These are phyloP conservation scores for Apus apus DNA, from an alignment of 2,113 vertebrate genomes.

Conservation along the genomic window DNA sequence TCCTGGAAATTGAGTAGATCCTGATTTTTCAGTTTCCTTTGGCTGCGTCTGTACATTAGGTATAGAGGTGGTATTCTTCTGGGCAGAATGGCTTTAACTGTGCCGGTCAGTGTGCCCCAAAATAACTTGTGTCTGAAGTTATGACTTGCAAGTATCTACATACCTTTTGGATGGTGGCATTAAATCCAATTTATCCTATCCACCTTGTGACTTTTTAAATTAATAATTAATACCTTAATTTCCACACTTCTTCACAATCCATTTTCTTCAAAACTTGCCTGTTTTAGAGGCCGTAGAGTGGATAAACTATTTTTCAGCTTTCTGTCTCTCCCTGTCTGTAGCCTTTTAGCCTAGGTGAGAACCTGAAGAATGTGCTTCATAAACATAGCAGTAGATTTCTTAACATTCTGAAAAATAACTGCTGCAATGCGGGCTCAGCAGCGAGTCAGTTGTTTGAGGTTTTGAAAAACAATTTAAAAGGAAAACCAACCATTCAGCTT, in stretches of 20 bases:
- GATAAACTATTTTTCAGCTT: neutral
- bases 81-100: neutral
- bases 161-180: neutral
- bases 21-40: neutral
- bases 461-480: slow-evolving; percentile 1
- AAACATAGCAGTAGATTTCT: slow-evolving; percentile 20
- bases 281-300: neutral
- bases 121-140: neutral
- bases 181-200: neutral
- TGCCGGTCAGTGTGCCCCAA: neutral
- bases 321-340: neutral
- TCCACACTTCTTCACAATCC: neutral
- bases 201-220: neutral
- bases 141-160: neutral
- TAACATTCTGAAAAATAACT: neutral
- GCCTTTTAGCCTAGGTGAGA: slow-evolving; percentile 17
- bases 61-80: neutral
- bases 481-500: neutral
- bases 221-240: neutral
- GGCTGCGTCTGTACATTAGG: neutral
- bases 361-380: neutral
- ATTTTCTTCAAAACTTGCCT: neutral
- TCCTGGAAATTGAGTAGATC: neutral
- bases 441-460: neutral
- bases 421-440: neutral